Conservation (phyloP, 2,797 vertebrate species). For the Prunella strophiata region DNA sequence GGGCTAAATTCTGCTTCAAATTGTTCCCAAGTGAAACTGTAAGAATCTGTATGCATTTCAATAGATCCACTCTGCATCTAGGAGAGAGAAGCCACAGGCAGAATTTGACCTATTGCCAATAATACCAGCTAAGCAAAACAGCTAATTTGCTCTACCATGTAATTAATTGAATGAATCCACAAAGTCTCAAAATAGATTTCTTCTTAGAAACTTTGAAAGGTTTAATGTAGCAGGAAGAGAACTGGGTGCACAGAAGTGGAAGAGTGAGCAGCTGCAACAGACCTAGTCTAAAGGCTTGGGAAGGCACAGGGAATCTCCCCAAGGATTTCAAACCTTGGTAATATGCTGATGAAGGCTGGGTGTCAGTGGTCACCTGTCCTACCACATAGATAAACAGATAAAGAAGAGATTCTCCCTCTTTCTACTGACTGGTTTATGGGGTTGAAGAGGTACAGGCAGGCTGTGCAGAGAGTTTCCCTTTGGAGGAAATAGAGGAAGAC, state of each 20-base stretch:
- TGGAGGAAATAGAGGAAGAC: background rate
- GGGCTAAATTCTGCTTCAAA: constrained; percentile 1
- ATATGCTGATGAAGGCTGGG: background rate
- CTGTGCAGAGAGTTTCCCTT: background rate
- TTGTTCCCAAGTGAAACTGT: background rate
- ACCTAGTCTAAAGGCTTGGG: background rate
- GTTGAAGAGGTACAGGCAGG: background rate
- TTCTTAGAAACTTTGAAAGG: background rate
- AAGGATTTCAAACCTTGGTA: background rate
- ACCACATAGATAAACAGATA: background rate
- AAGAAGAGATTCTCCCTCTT: background rate
- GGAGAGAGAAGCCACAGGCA: background rate
- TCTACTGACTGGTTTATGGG: background rate
- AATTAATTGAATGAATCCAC: background rate
- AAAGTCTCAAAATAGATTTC: background rate
- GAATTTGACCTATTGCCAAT: background rate
- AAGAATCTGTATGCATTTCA: background rate
- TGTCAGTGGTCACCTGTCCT: background rate
- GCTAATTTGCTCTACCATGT: background rate
- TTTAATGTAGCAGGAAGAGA: background rate
- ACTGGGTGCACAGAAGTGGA: background rate
- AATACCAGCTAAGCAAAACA: background rate
- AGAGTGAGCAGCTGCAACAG: background rate
- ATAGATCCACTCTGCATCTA: background rate
- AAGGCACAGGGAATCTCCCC: background rate